Conservation (phyloP, 2,797 vertebrate genomes). For the Acipenser oxyrinchus region DNA sequence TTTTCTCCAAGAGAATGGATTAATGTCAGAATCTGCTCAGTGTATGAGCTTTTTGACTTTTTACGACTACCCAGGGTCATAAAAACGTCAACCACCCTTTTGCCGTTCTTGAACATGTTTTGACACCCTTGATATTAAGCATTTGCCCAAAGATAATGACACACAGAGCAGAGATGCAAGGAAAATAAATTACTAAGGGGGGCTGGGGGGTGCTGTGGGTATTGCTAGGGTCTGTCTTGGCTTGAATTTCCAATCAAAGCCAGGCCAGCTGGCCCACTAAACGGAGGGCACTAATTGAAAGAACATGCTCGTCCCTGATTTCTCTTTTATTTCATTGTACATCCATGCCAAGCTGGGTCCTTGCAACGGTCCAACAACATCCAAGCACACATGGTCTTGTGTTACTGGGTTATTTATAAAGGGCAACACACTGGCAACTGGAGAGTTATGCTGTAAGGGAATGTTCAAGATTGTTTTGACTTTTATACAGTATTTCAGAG, state of each 20-base stretch:
- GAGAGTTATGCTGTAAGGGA: too few species aligned
- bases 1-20: too few species aligned
- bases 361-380: too few species aligned
- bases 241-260: background rate
- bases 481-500: too few species aligned
- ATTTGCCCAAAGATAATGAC: background rate
- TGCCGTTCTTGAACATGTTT: background rate
- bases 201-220: background rate
- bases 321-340: background rate
- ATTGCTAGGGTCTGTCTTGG: background rate
- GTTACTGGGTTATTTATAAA: too few species aligned
- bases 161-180: background rate
- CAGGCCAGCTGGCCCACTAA: background rate
- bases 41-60: too few species aligned
- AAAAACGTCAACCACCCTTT: background rate
- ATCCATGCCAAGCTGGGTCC: too few species aligned
- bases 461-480: too few species aligned
- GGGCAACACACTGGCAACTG: too few species aligned
- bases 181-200: background rate
- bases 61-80: background rate
- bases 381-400: too few species aligned
- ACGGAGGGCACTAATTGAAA: slow-evolving; percentile 1
- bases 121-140: background rate
- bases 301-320: background rate
- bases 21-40: too few species aligned